Percentiles rank a stretch among this genome's conserved stretches.
These are phyloP conservation scores for Ypsolopha scabrella DNA, from an alignment of 2,888 invertebrate genomes.

Conservation along the genomic window DNA sequence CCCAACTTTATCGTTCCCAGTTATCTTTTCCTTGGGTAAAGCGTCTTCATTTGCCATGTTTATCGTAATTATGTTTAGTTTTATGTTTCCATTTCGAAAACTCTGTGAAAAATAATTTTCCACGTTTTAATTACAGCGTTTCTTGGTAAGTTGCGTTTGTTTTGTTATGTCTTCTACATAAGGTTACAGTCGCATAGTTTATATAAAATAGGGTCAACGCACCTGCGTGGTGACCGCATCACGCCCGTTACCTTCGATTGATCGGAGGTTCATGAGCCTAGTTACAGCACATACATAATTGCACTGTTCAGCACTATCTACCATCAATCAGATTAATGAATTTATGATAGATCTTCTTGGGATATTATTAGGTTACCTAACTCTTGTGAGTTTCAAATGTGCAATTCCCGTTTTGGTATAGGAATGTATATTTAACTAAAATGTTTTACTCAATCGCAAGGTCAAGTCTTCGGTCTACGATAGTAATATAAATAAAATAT, in stretches of 20 bases:
- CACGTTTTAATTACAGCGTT: neutral
- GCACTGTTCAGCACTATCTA: conserved; percentile 29
- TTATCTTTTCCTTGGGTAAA: neutral
- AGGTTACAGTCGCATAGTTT: neutral
- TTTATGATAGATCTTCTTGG: no score
- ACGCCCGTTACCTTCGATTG: conserved; percentile 39
- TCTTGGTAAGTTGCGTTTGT: neutral
- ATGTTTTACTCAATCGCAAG: no score
- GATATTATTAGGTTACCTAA: no score
- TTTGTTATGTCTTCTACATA: neutral
- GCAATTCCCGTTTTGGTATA: no score
- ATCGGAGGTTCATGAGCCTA: conserved; percentile 34
- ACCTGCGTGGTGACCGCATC: conserved; percentile 21
- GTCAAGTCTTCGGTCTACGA: no score
- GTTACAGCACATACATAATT: conserved; percentile 29
- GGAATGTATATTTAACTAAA: no score
- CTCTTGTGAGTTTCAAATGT: no score
- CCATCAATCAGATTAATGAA: neutral
- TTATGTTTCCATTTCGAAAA: neutral
- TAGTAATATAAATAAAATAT: no score
- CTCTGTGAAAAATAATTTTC: neutral
- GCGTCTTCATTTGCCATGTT: neutral
- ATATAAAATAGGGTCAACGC: conserved; percentile 20
- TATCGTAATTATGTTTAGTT: neutral
- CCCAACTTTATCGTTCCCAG: conserved; percentile 25